These are phyloP conservation scores for Anorthoa munda DNA, from an alignment of 2,888 invertebrate genomes.

Conservation along the genomic window DNA sequence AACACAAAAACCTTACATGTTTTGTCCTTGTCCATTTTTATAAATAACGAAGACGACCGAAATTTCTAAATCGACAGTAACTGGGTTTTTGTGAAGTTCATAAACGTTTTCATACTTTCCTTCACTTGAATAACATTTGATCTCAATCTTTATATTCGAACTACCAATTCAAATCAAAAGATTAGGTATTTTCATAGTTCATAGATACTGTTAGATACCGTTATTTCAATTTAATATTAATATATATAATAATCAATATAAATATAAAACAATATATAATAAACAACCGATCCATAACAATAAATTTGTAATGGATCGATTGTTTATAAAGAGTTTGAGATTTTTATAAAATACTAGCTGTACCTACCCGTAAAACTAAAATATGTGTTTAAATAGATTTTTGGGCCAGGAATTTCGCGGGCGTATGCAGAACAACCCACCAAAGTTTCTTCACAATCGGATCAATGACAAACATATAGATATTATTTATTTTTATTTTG, in stretches of 20 bases:
- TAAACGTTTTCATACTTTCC: background rate
- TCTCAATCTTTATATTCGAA: background rate
- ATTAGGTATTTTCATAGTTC: background rate
- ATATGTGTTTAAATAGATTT: too few species aligned
- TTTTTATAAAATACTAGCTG: too few species aligned
- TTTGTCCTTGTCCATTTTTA: background rate
- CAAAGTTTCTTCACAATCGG: too few species aligned
- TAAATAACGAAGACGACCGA: background rate
- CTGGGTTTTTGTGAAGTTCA: background rate
- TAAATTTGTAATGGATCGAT: too few species aligned
- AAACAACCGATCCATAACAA: too few species aligned
- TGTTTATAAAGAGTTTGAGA: background rate
- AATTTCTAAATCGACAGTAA: background rate
- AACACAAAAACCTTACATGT: background rate
- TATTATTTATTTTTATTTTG: background rate
- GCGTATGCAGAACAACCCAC: too few species aligned
- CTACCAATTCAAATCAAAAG: background rate
- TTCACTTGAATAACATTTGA: background rate
- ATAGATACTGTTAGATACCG: background rate
- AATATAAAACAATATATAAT: too few species aligned
- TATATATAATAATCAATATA: too few species aligned
- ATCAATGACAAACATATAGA: too few species aligned
- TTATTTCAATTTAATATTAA: background rate
- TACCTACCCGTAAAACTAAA: too few species aligned
- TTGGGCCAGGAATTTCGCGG: too few species aligned